Evolutionary conservation across 2,113 vertebrate species (phyloP).

Genomic region (Etia nguti): DNA sequence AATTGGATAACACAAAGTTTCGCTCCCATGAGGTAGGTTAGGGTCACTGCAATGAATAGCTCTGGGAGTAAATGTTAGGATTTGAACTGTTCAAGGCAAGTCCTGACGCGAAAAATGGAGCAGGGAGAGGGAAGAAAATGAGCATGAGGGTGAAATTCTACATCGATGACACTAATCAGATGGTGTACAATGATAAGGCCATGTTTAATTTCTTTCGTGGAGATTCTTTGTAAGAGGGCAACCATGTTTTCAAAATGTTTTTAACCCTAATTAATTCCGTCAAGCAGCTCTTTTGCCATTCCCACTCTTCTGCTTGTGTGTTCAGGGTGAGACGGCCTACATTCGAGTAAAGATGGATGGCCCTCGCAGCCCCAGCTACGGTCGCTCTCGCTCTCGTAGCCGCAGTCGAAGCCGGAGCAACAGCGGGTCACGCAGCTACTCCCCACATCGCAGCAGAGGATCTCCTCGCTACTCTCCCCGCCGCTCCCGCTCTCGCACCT

Average conservation of each 20-base stretch:
- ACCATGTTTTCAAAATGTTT: background rate
- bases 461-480: conserved; percentile 78
- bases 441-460: conserved; percentile 80
- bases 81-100: background rate
- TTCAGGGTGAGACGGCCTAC: conserved; percentile 86
- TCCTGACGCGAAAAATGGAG: background rate
- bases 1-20: conserved; percentile 85
- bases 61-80: background rate
- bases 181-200: background rate
- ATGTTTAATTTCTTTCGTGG: background rate
- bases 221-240: background rate
- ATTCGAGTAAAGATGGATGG: conserved; percentile 83
- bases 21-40: conserved; percentile 78
- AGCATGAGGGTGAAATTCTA: background rate
- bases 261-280: background rate
- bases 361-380: conserved; percentile 82
- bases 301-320: background rate
- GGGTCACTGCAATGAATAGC: background rate
- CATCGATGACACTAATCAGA: background rate
- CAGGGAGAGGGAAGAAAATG: background rate
- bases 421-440: conserved; percentile 78
- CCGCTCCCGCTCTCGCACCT: conserved; percentile 64
- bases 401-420: conserved; percentile 71
- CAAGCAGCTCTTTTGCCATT: background rate
- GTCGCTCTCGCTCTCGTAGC: conserved; percentile 78